phyloP scores from a whole-genome alignment of 2,888 invertebrate genomes.

The Diloba caeruleocephala region DNA sequence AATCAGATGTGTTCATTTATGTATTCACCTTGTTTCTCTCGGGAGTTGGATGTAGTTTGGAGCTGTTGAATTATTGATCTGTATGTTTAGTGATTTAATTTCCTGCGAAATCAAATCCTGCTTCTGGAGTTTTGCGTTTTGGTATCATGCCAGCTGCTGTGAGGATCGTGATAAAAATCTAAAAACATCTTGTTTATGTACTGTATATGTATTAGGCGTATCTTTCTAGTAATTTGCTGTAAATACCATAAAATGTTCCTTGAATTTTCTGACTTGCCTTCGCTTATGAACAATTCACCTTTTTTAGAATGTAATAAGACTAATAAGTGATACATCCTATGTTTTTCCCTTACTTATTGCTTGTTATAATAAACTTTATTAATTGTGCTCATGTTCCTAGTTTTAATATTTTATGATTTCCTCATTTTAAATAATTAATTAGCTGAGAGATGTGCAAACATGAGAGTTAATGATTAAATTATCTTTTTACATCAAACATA shows the following conservation, averaged over 20 bases:
- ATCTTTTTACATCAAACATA: conserved; percentile 23
- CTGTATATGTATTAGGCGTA: conserved; percentile 18
- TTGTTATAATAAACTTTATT: conserved; percentile 24
- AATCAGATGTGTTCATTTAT: conserved; percentile 45
- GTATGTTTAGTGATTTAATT: conserved; percentile 33
- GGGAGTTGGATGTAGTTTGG: conserved; percentile 27
- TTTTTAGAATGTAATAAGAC: conserved; percentile 9
- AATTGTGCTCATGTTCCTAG: conserved; percentile 30
- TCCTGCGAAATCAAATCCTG: conserved; percentile 21
- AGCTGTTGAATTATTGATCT: conserved; percentile 35
- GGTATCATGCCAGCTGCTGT: conserved; percentile 41
- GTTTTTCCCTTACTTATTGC: conserved; percentile 21
- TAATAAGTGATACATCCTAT: conserved; percentile 14
- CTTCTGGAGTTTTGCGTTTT: conserved; percentile 20
- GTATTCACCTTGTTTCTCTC: conserved; percentile 38
- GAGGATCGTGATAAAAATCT: conserved; percentile 26
- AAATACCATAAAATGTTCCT: conserved; percentile 6
- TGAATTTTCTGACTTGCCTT: neutral
- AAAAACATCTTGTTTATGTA: conserved; percentile 21
- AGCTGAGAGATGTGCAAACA: conserved; percentile 25
- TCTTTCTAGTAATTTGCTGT: conserved; percentile 10
- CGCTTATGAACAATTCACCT: conserved; percentile 1
- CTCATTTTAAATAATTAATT: conserved; percentile 30
- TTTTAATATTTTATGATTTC: conserved; percentile 30
- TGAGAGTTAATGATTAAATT: conserved; percentile 24